A percentile compares a stretch with the other conserved stretches of the same genome.
Conservation (phyloP, 1,140 invertebrate genomes). For the Neoseiulus cucumeris region DNA sequence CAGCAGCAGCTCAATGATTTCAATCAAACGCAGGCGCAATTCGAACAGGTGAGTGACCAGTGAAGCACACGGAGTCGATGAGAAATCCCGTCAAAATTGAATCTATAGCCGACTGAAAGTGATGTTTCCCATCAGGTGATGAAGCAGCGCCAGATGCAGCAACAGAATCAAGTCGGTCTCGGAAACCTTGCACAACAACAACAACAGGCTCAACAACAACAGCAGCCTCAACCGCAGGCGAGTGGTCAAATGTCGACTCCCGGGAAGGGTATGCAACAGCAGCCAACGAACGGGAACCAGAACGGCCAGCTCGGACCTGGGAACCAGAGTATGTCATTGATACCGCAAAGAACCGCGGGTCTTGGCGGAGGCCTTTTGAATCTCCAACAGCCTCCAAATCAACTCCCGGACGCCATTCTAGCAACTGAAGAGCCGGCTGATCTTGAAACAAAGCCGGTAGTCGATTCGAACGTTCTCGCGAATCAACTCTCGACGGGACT, state of each 20-base stretch:
- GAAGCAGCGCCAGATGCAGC: conserved; percentile 10
- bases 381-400: neutral
- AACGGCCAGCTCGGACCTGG: neutral
- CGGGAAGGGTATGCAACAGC: conserved; percentile 11
- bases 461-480: conserved; percentile 12
- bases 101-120: no score
- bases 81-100: no score
- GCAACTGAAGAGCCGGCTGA: conserved; percentile 14
- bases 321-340: neutral
- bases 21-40: conserved; percentile 1
- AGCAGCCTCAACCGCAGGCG: conserved; percentile 18
- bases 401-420: conserved; percentile 14
- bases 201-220: conserved; percentile 20
- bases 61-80: no score
- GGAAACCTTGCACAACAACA: conserved; percentile 15
- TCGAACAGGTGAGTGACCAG: neutral
- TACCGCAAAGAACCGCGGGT: neutral
- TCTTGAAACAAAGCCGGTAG: conserved; percentile 10
- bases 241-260: conserved; percentile 14
- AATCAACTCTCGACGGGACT: conserved; percentile 8
- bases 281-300: neutral
- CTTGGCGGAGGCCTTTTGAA: neutral
- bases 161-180: neutral
- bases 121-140: neutral
- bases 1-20: conserved; percentile 8